phyloP scores from a whole-genome alignment of 2,113 vertebrate genomes.

The Diadophis punctatus region DNA sequence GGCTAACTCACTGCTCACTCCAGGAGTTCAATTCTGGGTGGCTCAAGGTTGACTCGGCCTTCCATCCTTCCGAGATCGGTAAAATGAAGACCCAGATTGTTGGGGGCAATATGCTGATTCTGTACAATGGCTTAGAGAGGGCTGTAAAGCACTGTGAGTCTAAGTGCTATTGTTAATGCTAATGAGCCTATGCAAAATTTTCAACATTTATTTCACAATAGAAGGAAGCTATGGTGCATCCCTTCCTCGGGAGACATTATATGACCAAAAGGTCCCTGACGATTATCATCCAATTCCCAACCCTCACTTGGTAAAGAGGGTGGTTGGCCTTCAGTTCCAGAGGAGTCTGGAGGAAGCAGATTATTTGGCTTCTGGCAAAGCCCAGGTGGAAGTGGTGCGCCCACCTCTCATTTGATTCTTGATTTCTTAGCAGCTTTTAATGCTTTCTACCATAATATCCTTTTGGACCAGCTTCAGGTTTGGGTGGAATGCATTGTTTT shows the following conservation, averaged over 20 bases:
- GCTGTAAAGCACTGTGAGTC: no score
- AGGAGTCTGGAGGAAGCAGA: neutral
- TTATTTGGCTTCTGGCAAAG: neutral
- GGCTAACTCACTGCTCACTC: no score
- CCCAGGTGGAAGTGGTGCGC: rapidly evolving
- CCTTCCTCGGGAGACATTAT: neutral
- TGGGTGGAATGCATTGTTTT: neutral
- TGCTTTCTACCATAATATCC: neutral
- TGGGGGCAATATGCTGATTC: no score
- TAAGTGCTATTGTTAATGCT: no score
- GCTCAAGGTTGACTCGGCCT: no score
- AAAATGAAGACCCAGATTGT: no score
- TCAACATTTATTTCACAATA: neutral
- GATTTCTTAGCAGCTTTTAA: neutral
- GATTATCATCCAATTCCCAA: neutral
- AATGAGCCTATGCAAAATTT: neutral
- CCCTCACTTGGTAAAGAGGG: neutral
- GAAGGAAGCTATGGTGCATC: neutral
- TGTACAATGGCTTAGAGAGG: no score
- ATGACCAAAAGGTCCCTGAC: neutral
- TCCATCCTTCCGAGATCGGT: no score
- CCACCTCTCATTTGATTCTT: neutral
- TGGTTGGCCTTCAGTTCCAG: neutral
- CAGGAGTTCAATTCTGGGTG: no score
- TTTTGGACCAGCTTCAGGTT: neutral